A percentile compares a stretch with the other conserved stretches of the same genome.
These are phyloP conservation scores for Poecilobothrus nobilitatus DNA, from an alignment of 2,888 invertebrate genomes.

Conservation along the genomic window DNA sequence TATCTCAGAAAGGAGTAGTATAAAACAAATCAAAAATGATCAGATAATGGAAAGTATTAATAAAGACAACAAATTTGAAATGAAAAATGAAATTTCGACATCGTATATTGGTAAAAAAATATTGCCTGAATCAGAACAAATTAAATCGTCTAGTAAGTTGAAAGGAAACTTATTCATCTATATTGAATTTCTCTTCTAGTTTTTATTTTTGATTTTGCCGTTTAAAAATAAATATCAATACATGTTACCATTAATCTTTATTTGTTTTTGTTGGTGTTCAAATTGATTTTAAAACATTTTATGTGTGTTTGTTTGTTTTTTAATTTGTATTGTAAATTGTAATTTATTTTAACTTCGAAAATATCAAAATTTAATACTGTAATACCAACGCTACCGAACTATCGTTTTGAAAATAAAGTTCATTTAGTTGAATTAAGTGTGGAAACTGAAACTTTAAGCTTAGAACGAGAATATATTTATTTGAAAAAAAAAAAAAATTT, in stretches of 20 bases:
- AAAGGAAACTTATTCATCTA: neutral
- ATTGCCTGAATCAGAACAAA: neutral
- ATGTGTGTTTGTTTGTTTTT: neutral
- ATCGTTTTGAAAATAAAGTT: too few relatives aligned
- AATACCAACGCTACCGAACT: too few relatives aligned
- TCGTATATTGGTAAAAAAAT: neutral
- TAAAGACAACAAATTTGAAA: neutral
- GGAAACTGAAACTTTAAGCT: too few relatives aligned
- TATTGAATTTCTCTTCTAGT: neutral
- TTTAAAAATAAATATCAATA: neutral
- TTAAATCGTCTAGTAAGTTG: neutral
- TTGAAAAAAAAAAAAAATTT: too few relatives aligned
- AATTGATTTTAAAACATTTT: neutral
- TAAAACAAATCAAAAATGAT: too few relatives aligned
- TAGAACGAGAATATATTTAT: too few relatives aligned
- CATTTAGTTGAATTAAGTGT: too few relatives aligned
- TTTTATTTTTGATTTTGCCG: neutral
- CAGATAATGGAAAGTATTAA: neutral
- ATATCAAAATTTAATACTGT: too few relatives aligned
- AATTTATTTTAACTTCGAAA: too few relatives aligned
- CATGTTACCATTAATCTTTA: too few relatives aligned
- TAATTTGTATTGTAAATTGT: neutral
- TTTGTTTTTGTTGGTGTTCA: neutral
- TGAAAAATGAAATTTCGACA: neutral
- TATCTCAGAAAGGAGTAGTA: neutral